Conservation (phyloP, 2,113 vertebrate species). For the Egretta garzetta region DNA sequence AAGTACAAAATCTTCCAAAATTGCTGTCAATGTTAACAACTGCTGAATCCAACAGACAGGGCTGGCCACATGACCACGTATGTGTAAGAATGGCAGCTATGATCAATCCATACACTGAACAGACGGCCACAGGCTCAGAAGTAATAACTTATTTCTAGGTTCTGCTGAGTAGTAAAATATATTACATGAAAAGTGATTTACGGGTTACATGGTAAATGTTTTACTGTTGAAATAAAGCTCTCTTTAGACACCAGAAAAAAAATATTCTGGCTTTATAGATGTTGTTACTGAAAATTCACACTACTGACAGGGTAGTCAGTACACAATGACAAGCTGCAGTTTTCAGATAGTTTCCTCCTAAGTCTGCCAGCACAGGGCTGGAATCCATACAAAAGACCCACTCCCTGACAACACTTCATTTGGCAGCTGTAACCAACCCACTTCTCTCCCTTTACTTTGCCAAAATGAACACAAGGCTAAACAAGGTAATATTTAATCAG, state of each 20-base stretch:
- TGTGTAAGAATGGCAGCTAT: fast-evolving
- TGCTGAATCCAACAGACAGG: neutral
- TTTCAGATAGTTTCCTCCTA: neutral
- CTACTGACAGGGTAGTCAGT: neutral
- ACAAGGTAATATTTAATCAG: neutral
- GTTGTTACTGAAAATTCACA: neutral
- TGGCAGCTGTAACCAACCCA: neutral
- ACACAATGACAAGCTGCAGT: neutral
- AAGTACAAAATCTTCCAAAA: neutral
- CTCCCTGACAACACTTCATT: neutral
- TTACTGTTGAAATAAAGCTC: neutral
- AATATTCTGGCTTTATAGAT: neutral
- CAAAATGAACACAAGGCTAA: neutral
- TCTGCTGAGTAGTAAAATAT: neutral
- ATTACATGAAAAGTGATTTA: neutral
- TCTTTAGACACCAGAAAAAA: neutral
- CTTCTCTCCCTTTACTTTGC: neutral
- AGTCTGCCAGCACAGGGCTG: neutral
- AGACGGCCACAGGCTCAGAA: neutral
- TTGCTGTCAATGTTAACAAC: neutral
- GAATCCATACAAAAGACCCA: neutral
- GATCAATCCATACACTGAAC: neutral
- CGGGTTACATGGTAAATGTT: neutral
- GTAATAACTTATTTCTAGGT: neutral
- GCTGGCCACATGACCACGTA: fast-evolving